Conservation (phyloP, 2,797 vertebrate genomes). For the Sibirionetta formosa region DNA sequence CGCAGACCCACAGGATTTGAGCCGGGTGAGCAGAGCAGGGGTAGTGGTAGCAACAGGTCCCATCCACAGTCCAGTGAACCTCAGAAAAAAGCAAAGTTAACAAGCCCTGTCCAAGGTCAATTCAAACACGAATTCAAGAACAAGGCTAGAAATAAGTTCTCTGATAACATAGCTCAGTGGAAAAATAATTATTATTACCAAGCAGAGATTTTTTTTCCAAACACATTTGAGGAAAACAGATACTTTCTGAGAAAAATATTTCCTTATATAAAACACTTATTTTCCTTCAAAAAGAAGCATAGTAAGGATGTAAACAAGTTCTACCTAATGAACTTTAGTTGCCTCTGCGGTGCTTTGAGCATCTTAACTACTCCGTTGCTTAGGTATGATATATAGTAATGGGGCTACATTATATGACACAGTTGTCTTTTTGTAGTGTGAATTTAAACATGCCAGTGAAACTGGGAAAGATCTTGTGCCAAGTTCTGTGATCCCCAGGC, state of each 20-base stretch:
- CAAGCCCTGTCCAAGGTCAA: not conserved
- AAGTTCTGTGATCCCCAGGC: not conserved
- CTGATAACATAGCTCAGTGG: not conserved
- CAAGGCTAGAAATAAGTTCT: not conserved
- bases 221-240: not conserved
- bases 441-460: not conserved
- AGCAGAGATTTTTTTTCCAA: not conserved
- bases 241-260: not conserved
- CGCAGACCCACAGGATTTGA: not conserved
- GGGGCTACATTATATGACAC: fast-evolving
- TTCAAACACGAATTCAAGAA: not conserved
- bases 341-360: not conserved
- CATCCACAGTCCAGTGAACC: not conserved
- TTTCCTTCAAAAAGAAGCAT: not conserved
- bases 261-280: not conserved
- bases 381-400: not conserved
- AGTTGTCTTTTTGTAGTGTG: not conserved
- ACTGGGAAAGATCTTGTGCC: not conserved
- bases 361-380: not conserved
- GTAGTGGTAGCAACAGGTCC: not conserved
- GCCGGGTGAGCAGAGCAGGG: not conserved
- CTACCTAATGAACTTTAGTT: not conserved
- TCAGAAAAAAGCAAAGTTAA: not conserved
- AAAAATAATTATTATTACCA: not conserved
- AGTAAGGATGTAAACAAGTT: not conserved